Conservation (phyloP, 2,888 invertebrate species). For the Hyppa rectilinea region DNA sequence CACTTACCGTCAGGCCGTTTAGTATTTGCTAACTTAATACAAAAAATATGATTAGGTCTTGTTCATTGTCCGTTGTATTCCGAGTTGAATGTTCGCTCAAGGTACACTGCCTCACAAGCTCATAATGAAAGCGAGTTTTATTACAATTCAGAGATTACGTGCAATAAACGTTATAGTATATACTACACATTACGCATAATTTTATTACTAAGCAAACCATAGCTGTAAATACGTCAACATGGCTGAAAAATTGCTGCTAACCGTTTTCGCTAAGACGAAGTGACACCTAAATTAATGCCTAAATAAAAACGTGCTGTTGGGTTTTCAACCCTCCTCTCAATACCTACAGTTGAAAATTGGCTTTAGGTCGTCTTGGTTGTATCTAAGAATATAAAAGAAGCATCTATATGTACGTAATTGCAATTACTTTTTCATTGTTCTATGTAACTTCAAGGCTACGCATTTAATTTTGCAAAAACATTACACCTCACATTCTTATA, state of each 20-base stretch:
- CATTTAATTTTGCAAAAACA: constrained; percentile 29
- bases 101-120: constrained; percentile 24
- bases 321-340: background rate
- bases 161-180: constrained; percentile 9
- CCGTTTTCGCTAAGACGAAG: background rate
- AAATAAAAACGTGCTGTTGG: background rate
- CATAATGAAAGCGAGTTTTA: constrained; percentile 44
- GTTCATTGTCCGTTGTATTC: constrained; percentile 13
- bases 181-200: background rate
- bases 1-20: background rate
- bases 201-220: background rate
- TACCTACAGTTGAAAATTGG: background rate
- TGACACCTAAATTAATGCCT: background rate
- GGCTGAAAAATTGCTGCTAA: background rate
- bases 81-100: constrained; percentile 42
- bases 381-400: constrained; percentile 13
- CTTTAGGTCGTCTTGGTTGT: background rate
- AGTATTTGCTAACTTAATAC: background rate
- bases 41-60: background rate
- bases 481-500: constrained; percentile 14
- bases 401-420: constrained; percentile 20
- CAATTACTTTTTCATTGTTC: constrained; percentile 34
- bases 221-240: constrained; percentile 6
- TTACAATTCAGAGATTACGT: constrained; percentile 6
- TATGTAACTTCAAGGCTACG: constrained; percentile 36